These are phyloP conservation scores for Lynx canadensis DNA, from an alignment of 2,113 vertebrate genomes.

Conservation along the genomic window DNA sequence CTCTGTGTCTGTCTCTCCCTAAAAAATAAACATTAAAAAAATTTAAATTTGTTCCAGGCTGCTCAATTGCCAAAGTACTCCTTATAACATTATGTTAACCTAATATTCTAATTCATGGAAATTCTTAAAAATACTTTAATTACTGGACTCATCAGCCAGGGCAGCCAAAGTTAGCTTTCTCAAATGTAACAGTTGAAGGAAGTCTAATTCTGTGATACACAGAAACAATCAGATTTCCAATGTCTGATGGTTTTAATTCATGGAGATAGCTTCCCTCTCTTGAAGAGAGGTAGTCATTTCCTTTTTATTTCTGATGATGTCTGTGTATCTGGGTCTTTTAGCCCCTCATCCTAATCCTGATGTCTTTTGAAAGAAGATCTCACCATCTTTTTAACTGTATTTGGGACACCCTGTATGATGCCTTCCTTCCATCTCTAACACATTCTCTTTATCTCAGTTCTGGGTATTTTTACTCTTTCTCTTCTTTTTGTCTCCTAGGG, in stretches of 20 bases:
- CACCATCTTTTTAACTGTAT: background rate
- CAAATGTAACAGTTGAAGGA: background rate
- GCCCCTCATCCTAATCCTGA: background rate
- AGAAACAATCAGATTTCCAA: background rate
- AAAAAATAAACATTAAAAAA: too few relatives aligned
- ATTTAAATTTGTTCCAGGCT: background rate
- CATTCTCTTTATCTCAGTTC: background rate
- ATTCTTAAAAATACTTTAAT: background rate
- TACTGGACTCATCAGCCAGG: background rate
- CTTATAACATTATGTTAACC: background rate
- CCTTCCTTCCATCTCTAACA: background rate
- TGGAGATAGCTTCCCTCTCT: background rate
- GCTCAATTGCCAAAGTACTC: background rate
- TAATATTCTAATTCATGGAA: slow-evolving; percentile 11
- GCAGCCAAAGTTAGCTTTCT: background rate
- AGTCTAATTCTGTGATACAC: background rate
- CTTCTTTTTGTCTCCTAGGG: background rate
- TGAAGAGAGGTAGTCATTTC: background rate
- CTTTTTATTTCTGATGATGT: background rate
- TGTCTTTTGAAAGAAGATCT: background rate
- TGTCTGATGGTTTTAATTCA: background rate
- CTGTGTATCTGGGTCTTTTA: background rate
- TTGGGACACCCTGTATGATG: background rate
- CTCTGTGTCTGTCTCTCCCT: too few relatives aligned
- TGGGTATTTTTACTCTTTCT: background rate